These are phyloP conservation scores for Corythaixoides concolor DNA, from an alignment of 2,113 vertebrate species.

Conservation along the genomic window DNA sequence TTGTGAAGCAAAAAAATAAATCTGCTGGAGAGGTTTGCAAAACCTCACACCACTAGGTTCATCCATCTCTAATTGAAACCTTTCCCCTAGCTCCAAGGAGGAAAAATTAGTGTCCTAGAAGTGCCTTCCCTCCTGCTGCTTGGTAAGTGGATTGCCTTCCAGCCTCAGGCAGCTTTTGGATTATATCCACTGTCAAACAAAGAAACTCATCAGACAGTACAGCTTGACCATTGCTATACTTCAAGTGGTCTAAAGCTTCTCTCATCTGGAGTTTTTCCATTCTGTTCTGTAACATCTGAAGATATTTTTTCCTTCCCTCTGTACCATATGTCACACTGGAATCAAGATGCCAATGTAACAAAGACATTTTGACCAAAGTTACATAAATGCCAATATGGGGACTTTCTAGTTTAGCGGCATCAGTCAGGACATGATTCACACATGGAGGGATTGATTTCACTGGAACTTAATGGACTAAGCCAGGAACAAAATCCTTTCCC, in stretches of 20 bases:
- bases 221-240: neutral
- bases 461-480: neutral
- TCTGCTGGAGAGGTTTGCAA: neutral
- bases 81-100: neutral
- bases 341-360: neutral
- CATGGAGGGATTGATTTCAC: neutral
- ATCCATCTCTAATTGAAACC: constrained; percentile 1
- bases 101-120: neutral
- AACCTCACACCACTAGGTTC: constrained; percentile 12
- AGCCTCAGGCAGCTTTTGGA: constrained; percentile 26
- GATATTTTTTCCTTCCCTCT: neutral
- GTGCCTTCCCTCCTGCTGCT: neutral
- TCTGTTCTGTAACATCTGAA: neutral
- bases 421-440: neutral
- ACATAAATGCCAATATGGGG: neutral
- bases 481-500: neutral
- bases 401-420: neutral
- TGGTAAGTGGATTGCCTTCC: constrained; percentile 13
- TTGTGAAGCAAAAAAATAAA: constrained; percentile 11
- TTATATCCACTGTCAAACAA: constrained; percentile 31
- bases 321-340: neutral
- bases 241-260: constrained; percentile 2
- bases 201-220: neutral
- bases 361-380: neutral
- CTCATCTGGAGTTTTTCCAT: constrained; percentile 17